Evolutionary conservation across 2,797 vertebrate species (phyloP).

Genomic region (Falco columbarius): DNA sequence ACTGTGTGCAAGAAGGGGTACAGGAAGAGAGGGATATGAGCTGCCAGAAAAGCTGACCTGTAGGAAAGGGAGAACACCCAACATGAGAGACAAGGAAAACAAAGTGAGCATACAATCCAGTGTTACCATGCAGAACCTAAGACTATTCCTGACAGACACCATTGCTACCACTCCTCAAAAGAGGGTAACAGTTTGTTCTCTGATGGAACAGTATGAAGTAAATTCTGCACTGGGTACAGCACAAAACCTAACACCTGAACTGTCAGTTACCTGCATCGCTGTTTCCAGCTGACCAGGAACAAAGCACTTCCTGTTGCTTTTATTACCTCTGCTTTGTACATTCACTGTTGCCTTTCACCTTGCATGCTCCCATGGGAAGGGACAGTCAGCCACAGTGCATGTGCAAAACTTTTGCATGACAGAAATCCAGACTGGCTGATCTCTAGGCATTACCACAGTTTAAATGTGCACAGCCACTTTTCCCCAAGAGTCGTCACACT

Average conservation of each 20-base stretch:
- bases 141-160: not conserved
- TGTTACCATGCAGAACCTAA: not conserved
- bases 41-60: slow-evolving; percentile 90
- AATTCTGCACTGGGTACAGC: not conserved
- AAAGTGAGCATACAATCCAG: not conserved
- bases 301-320: not conserved
- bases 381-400: not conserved
- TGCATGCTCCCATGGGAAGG: not conserved
- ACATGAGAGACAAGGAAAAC: not conserved
- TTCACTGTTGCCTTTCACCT: not conserved
- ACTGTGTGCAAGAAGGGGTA: slow-evolving; percentile 98
- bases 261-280: not conserved
- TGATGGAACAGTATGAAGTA: not conserved
- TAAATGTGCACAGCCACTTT: not conserved
- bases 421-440: not conserved
- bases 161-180: not conserved
- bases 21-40: slow-evolving; percentile 89
- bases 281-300: not conserved
- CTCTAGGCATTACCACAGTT: not conserved
- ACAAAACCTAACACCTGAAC: not conserved
- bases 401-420: not conserved
- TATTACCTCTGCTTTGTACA: not conserved
- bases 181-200: not conserved
- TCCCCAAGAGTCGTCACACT: not conserved
- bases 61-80: not conserved